Evolutionary conservation across 2,888 invertebrate species (phyloP).

Genomic region (Spilosoma lubricipeda): DNA sequence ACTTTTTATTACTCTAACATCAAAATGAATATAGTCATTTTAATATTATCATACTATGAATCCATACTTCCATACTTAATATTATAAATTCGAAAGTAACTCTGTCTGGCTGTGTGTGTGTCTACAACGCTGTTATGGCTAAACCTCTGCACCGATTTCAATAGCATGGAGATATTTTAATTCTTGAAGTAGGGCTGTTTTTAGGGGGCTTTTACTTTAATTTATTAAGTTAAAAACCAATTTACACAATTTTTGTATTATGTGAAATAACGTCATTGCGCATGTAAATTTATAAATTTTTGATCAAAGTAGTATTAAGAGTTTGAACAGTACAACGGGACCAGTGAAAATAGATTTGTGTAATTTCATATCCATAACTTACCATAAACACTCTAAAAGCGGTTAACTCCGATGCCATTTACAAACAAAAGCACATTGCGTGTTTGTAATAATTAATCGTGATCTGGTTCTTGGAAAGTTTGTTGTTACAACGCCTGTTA

Average conservation of each 20-base stretch:
- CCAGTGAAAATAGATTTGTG: not conserved
- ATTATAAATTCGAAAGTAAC: no score
- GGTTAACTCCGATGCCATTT: conserved; percentile 18
- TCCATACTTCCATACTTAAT: not conserved
- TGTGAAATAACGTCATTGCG: not conserved
- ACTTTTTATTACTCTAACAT: not conserved
- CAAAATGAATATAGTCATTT: not conserved
- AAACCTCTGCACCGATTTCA: no score
- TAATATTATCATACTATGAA: not conserved
- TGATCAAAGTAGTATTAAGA: not conserved
- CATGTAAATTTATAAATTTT: not conserved
- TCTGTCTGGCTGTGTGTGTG: no score
- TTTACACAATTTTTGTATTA: not conserved
- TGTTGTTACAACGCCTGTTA: not conserved
- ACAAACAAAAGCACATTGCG: conserved; percentile 35
- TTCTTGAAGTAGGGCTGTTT: no score
- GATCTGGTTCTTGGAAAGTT: conserved; percentile 37
- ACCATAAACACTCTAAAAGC: conserved; percentile 20
- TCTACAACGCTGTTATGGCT: no score
- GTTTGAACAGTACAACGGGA: not conserved
- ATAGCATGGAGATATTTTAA: no score
- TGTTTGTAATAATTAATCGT: conserved; percentile 32
- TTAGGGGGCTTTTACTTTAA: no score
- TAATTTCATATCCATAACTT: conserved; percentile 5
- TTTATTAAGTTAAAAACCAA: not conserved